phyloP scores from a whole-genome alignment of 2,113 vertebrate genomes.

The Sylvilagus bachmani region DNA sequence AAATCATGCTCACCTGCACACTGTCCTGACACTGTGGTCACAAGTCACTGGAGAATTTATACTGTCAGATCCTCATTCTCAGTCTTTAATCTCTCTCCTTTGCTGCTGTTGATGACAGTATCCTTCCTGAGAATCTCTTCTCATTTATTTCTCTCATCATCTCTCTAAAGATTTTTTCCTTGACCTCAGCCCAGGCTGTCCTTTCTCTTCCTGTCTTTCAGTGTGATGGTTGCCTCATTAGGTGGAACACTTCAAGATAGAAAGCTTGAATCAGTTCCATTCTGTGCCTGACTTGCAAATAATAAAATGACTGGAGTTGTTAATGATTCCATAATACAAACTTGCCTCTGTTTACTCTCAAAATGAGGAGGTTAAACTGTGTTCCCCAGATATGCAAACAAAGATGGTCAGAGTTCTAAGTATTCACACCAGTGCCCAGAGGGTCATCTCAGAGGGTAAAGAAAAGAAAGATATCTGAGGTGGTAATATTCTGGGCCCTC shows the following conservation, averaged over 20 bases:
- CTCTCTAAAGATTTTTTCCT: slow-evolving; percentile 4
- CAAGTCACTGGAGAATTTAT: not conserved
- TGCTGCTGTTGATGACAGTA: not conserved
- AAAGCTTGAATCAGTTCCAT: not conserved
- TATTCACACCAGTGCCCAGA: not conserved
- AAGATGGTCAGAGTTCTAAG: not conserved
- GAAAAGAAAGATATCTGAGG: not conserved
- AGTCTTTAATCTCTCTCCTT: slow-evolving; percentile 11
- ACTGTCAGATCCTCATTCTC: not conserved
- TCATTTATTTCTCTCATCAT: not conserved
- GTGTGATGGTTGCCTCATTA: not conserved
- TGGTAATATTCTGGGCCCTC: not conserved
- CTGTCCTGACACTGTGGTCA: not conserved
- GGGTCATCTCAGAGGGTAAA: not conserved
- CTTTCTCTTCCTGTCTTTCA: not conserved
- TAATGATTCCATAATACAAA: not conserved
- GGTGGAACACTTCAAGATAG: not conserved
- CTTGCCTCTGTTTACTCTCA: not conserved
- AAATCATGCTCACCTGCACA: not conserved
- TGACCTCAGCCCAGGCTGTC: not conserved
- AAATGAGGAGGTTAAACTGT: not conserved
- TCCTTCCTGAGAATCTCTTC: slow-evolving; percentile 30
- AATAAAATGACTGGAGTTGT: not conserved
- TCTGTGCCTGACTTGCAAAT: not conserved
- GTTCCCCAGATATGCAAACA: not conserved